Conservation (phyloP, 2,888 invertebrate genomes). For the Machimus rusticus region DNA sequence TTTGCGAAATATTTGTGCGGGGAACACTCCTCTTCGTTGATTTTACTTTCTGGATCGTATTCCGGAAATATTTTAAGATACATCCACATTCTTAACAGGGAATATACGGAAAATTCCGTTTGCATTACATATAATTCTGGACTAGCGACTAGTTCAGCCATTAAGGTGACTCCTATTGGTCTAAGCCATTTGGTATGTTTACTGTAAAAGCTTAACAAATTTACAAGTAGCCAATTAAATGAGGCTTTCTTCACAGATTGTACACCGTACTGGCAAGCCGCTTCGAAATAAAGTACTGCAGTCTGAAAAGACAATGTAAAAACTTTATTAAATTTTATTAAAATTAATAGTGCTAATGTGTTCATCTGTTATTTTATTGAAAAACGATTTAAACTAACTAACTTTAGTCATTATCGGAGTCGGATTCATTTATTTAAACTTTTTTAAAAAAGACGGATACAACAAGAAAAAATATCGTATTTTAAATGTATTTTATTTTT, state of each 20-base stretch:
- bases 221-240: slow-evolving; percentile 74
- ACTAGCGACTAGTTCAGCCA: slow-evolving; percentile 70
- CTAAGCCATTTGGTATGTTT: slow-evolving; percentile 67
- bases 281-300: slow-evolving; percentile 73
- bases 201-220: slow-evolving; percentile 70
- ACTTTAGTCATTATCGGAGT: too few relatives aligned
- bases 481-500: too few relatives aligned
- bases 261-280: slow-evolving; percentile 74
- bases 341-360: background rate
- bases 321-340: background rate
- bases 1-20: slow-evolving; percentile 56
- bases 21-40: slow-evolving; percentile 40
- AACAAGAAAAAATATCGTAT: too few relatives aligned
- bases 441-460: too few relatives aligned
- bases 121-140: slow-evolving; percentile 77
- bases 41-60: slow-evolving; percentile 60
- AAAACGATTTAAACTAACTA: too few relatives aligned
- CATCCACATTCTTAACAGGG: slow-evolving; percentile 75
- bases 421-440: too few relatives aligned
- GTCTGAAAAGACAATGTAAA: slow-evolving; percentile 63
- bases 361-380: too few relatives aligned
- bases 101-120: slow-evolving; percentile 79
- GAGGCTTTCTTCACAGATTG: slow-evolving; percentile 69
- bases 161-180: slow-evolving; percentile 71
- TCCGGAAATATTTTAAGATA: slow-evolving; percentile 66